Evolutionary conservation across 2,113 vertebrate species (phyloP), one percentile per base, ranked within the genome.

Genomic region (Arothron firmamentum): DNA sequence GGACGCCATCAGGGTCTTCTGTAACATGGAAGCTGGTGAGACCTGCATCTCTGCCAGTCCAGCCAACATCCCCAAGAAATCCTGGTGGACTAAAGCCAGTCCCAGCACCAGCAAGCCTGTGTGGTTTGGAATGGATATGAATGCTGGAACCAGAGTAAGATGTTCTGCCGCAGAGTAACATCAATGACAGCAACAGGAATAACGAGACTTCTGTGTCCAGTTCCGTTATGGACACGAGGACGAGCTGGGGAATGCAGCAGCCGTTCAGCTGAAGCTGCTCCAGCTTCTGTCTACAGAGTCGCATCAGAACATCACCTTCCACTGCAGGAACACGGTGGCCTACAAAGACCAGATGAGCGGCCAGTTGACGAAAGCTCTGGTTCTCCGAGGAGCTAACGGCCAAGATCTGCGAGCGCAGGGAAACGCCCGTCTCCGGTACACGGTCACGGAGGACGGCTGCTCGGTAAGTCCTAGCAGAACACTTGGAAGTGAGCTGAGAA

Each of bases 11-110:
- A 94, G 92, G 85, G 96, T 98, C 28, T 92, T 92, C 85, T 99
- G 97, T 80, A 94, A 98, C 67, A 95, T 99, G 96, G 94, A 96
- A 64, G 95, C 85, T 4, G 95, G 96, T 21, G 96, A 99, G 84
- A 94, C 95, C 0, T 99, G 97, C 65, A 93, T 99, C 79, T 88
- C 93, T 23, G 95, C 95, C 66, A 94, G 91, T 52, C 95, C 95
- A 0, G 73, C 91, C 63, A 91, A 78, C 54, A 21, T 98, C 41
- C 95, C 96, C 31, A 88, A 90, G 46, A 99, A 99, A 86, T 92
- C 82, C 0, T 98, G 96, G 96, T 99, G 96, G 97, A 90, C 84
- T 5, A 94, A 93, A 81, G 92, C 82, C 53, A 84, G n/a, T 48
- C 81, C 90, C 59, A 84, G n/a, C 2, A 48, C 59, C 8, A 74